Base-by-base conservation (phyloP, 2,113 vertebrate species). In the Lepus americanus region DNA sequence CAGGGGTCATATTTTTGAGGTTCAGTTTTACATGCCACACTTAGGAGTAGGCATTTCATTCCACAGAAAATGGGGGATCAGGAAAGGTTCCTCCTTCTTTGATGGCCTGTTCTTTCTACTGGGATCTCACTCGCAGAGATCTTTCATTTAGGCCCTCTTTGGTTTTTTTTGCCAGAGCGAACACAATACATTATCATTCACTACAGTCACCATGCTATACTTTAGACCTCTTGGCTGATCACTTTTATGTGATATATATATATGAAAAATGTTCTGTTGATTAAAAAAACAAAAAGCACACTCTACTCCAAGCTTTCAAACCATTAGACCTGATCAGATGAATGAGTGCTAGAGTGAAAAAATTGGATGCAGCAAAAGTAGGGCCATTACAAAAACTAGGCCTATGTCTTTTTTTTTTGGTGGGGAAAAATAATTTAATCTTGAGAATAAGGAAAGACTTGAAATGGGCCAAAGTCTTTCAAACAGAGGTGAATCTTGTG, bases 371-470 rank as follows among this genome's bases (percentile, higher is more conserved):
- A 80, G 9, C 51, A 33, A 70, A n/a, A 8, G 2, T 63, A 74
- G 33, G 2, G 53, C 14, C 73, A 44, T 29, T 79, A 6, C 17
- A 83, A 79, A 90, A 73, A 78, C 6, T 59, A 44, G 8, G 8
- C 27, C 61, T 27, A 4, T 33, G 22, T 1, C 12, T 78, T n/a
- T 87, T 36, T 36, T 36, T 36, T 36, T 36, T 36, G 78, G 29
- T 79, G 19, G 55, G 55, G 55, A 16, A 59, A 59, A 86, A n/a
- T 55, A 77, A 83, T 64, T 72, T 92, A 92, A 49, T 27, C 51
- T 55, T 74, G 31, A 94, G 29, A 93, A 80, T 85, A 77, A 95
- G 29, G 17, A 17, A 82, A 86, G 33, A 53, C 31, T 70, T 11
- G 79, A 44, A 67, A 61, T 49, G 19, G 4, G 23, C 20, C 87